Evolutionary conservation across 2,888 invertebrate species (phyloP).

Genomic region (Dermolepida albohirtum): DNA sequence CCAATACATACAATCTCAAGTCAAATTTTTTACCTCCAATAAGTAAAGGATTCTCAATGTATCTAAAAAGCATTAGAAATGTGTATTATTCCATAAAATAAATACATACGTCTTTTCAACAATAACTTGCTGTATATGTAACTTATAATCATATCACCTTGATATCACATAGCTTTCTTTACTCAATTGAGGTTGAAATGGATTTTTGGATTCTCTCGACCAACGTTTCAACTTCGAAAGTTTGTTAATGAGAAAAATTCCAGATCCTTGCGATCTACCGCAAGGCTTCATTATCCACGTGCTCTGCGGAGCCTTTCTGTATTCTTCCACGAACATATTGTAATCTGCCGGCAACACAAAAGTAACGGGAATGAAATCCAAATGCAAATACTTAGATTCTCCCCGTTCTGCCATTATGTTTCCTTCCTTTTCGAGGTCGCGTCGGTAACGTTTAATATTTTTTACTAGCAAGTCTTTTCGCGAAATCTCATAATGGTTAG

Average conservation of each 20-base stretch:
- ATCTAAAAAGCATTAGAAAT: constrained; percentile 70
- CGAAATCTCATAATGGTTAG: constrained; percentile 94
- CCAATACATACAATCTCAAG: constrained; percentile 89
- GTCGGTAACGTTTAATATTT: constrained; percentile 93
- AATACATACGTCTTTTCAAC: neutral
- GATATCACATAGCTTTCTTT: constrained; percentile 97
- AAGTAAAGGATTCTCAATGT: constrained; percentile 93
- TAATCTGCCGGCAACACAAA: constrained; percentile 96
- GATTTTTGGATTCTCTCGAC: constrained; percentile 88
- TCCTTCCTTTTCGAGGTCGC: constrained; percentile 92
- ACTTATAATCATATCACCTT: constrained; percentile 65
- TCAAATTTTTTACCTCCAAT: constrained; percentile 98
- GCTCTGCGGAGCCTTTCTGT: constrained; percentile 91
- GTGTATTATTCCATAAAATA: neutral
- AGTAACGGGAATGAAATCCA: constrained; percentile 94
- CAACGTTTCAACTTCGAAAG: constrained; percentile 92
- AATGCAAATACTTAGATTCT: constrained; percentile 79
- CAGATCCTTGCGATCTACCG: constrained; percentile 94
- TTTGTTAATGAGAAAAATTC: constrained; percentile 96
- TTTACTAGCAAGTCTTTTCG: constrained; percentile 96
- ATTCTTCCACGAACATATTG: constrained; percentile 97
- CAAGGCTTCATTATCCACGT: constrained; percentile 99
- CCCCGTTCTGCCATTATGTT: constrained; percentile 88
- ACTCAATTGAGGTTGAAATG: constrained; percentile 84
- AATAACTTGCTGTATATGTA: too few relatives aligned